Conservation (phyloP, 2,888 invertebrate genomes). For the Catocala sponsa region DNA sequence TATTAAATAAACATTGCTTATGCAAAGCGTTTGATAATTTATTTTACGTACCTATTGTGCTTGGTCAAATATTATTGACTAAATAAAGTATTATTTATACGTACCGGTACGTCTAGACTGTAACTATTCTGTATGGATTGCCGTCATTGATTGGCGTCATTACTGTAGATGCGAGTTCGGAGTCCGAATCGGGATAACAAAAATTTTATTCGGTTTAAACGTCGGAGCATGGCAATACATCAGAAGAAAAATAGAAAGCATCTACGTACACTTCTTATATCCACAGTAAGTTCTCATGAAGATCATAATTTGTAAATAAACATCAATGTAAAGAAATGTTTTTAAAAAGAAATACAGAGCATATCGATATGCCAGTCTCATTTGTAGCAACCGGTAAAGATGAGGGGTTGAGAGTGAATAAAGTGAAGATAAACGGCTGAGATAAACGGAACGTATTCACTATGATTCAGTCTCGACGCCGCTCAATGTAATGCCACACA, state of each 20-base stretch:
- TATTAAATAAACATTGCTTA: conserved; percentile 2
- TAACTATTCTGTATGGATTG: too few species aligned
- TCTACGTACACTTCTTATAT: too few species aligned
- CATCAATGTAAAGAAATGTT: not conserved
- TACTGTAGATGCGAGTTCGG: too few species aligned
- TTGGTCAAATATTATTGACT: not conserved
- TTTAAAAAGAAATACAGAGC: conserved; percentile 22
- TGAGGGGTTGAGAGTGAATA: conserved; percentile 52
- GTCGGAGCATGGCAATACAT: too few species aligned
- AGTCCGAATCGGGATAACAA: too few species aligned
- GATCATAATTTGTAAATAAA: too few species aligned
- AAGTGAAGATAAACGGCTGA: conserved; percentile 52
- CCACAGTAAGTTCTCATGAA: too few species aligned
- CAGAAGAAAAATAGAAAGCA: too few species aligned
- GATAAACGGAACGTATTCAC: conserved; percentile 52
- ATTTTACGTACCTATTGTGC: not conserved
- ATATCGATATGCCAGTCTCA: conserved; percentile 45
- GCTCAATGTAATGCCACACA: conserved; percentile 45
- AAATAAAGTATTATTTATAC: not conserved
- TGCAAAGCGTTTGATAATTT: not conserved
- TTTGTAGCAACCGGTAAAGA: conserved; percentile 55
- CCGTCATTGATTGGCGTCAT: too few species aligned
- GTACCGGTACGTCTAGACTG: too few species aligned
- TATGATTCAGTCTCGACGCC: conserved; percentile 51
- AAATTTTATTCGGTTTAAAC: too few species aligned